Evolutionary conservation across 2,888 invertebrate species (phyloP).

Genomic region (Zygothrica quintamaculata): DNA sequence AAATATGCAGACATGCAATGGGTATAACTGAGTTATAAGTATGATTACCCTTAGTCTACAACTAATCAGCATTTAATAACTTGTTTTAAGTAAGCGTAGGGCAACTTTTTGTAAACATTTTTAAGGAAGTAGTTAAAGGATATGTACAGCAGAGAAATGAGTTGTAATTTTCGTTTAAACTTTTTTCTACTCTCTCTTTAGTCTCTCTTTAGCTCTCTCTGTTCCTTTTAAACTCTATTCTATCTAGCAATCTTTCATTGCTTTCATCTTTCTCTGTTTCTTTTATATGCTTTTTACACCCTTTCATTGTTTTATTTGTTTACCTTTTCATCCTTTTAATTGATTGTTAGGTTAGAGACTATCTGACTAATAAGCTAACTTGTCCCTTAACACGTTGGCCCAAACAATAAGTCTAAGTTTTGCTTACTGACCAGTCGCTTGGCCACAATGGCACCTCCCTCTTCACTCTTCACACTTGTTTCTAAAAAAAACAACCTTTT

Average conservation of each 20-base stretch:
- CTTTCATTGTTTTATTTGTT: too few relatives aligned
- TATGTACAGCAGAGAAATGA: too few relatives aligned
- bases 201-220: too few relatives aligned
- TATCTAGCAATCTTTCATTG: too few relatives aligned
- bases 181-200: too few relatives aligned
- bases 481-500: constrained; percentile 63
- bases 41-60: background rate
- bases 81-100: too few relatives aligned
- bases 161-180: too few relatives aligned
- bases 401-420: constrained; percentile 4
- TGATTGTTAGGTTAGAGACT: constrained; percentile 7
- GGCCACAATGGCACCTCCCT: background rate
- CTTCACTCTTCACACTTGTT: constrained; percentile 32
- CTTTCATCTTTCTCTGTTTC: background rate
- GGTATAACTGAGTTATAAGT: background rate
- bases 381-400: constrained; percentile 8
- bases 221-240: too few relatives aligned
- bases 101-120: too few relatives aligned
- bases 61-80: too few relatives aligned
- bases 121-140: too few relatives aligned
- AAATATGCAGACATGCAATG: constrained; percentile 22
- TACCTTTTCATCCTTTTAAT: constrained; percentile 2
- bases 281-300: too few relatives aligned
- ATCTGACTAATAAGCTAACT: constrained; percentile 16
- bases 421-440: constrained; percentile 10